Evolutionary conservation across 2,797 vertebrate genomes (phyloP), one percentile per base, ranked within the genome.

Genomic region (Gymnopithys bicolor): DNA sequence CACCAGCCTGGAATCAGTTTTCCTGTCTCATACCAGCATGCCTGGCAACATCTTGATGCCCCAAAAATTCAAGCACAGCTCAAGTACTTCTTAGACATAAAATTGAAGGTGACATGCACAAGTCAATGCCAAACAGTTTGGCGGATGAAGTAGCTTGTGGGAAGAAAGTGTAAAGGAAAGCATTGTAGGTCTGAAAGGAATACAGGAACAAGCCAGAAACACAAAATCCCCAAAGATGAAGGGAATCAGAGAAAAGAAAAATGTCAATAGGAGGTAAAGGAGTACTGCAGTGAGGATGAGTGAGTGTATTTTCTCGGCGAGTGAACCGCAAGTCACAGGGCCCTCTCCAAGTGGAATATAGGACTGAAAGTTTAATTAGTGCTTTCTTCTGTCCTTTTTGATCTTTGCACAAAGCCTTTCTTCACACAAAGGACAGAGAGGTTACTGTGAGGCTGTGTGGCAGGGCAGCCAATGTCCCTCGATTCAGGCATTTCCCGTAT

Each of bases 321-420:
- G 77, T 10, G 58, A 90, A 41, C 17, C 28, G 68, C 43, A 39
- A 89, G 75, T 58, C 51, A 1, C 2, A 3, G 49, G 77, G 69
- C 76, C 27, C 77, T 78, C 79, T 16, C 16, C 41, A 35, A 74
- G 53, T 5, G 69, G 43, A 74, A 30, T 55, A 64, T 15, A 79
- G 45, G 46, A 22, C 60, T 94, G 77, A 89, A 93, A 92, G 60
- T 80, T 94, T 86, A 91, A 86, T 88, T 80, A 67, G n/a, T 51
- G 73, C 52, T 82, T 83, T 86, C 56, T 92, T 87, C 87, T 81
- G 51, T 52, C 32, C 69, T 77, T 89, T 96, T 82, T 94, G 91
- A 88, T 94, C 91, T 92, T 79, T 77, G 75, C 78, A 93, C 92
- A 93, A 96, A 96, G 89, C 63, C 74, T 82, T 90, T 90, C 87